phyloP scores from a whole-genome alignment of 2,888 invertebrate genomes.

The Nomada ferruginata region DNA sequence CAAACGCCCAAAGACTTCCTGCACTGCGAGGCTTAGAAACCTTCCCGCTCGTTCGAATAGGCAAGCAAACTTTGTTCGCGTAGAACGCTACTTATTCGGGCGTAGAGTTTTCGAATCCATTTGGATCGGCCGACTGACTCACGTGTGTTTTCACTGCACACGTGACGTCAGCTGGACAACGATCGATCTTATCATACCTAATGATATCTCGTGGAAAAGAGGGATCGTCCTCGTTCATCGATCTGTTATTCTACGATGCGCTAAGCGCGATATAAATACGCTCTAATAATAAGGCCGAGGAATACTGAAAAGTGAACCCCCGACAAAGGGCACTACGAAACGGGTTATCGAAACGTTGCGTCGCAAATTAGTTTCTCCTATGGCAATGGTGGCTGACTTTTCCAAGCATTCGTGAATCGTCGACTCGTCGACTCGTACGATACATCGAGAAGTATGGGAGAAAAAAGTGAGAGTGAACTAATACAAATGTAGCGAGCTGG shows the following conservation, averaged over 20 bases:
- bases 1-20: background rate
- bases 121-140: conserved; percentile 54
- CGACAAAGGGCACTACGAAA: background rate
- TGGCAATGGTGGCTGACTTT: background rate
- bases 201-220: conserved; percentile 61
- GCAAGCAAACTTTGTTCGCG: background rate
- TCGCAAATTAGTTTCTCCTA: no score
- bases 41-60: background rate
- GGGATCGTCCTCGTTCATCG: conserved; percentile 53
- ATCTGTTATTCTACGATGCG: conserved; percentile 65
- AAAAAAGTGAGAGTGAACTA: background rate
- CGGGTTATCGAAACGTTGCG: background rate
- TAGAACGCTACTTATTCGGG: background rate
- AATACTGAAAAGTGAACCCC: background rate
- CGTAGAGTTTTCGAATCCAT: no score
- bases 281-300: conserved; percentile 54
- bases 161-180: conserved; percentile 66
- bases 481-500: background rate
- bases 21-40: background rate
- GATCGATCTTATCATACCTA: conserved; percentile 68
- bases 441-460: no score
- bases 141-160: conserved; percentile 53
- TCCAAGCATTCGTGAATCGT: background rate
- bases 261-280: conserved; percentile 50
- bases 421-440: background rate